A percentile compares a stretch with the other conserved stretches of the same genome.
Evolutionary conservation across 92 coral and sea anemone species (phyloP).

Genomic region (Porites divaricata): DNA sequence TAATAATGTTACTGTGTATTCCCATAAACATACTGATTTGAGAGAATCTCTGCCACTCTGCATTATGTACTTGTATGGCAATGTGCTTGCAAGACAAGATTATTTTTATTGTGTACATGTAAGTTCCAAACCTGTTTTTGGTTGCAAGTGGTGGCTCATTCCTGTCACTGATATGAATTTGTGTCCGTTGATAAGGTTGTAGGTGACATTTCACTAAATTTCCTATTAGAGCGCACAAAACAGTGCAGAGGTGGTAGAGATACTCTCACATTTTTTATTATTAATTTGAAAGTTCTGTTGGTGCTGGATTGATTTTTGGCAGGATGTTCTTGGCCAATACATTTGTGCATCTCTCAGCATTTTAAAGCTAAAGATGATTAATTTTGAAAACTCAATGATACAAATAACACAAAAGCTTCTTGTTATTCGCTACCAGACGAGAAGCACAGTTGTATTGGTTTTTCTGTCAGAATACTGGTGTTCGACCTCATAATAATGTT

Average conservation of each 20-base stretch:
- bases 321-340: constrained; percentile 18
- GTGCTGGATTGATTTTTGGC: not conserved
- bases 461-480: constrained; percentile 27
- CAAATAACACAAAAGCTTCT: too few relatives aligned
- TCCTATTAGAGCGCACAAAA: not conserved
- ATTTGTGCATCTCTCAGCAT: not conserved
- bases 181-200: not conserved
- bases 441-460: constrained; percentile 35
- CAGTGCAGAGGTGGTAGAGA: constrained; percentile 33
- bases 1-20: not conserved
- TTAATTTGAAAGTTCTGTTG: not conserved
- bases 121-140: not conserved
- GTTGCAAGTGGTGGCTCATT: not conserved
- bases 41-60: constrained; percentile 29
- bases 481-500: constrained; percentile 13
- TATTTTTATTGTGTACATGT: too few relatives aligned
- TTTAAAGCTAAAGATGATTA: not conserved
- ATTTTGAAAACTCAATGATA: not conserved
- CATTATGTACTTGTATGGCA: not conserved
- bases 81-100: not conserved
- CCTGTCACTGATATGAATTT: too few relatives aligned
- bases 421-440: not conserved
- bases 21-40: not conserved
- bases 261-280: constrained; percentile 20
- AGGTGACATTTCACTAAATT: not conserved